Percentiles rank a stretch among this genome's conserved stretches.
Conservation (phyloP, 1,140 invertebrate species). For the Neodiprion virginianus region DNA sequence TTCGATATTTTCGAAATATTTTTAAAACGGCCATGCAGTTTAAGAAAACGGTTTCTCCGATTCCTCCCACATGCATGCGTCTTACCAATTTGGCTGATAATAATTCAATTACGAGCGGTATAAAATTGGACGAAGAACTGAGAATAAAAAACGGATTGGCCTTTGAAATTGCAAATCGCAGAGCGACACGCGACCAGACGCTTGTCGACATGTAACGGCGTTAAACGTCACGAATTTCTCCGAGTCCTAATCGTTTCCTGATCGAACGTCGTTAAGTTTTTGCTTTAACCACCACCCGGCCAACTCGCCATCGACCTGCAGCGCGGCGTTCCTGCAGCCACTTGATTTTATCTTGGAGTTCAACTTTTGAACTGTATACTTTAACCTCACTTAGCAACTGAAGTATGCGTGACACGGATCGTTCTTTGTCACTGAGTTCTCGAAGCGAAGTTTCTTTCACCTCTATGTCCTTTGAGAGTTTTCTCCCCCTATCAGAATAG, state of each 20-base stretch:
- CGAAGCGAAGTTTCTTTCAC: too few relatives aligned
- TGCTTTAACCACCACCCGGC: not conserved
- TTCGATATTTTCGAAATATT: too few relatives aligned
- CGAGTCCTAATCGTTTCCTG: not conserved
- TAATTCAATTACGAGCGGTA: too few relatives aligned
- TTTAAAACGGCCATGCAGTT: too few relatives aligned
- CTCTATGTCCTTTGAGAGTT: too few relatives aligned
- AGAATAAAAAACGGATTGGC: not conserved
- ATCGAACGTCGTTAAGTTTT: constrained; percentile 3
- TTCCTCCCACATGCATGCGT: too few relatives aligned
- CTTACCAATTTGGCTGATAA: too few relatives aligned
- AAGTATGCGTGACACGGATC: too few relatives aligned
- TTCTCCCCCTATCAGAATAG: too few relatives aligned
- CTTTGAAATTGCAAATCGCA: not conserved
- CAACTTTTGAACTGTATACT: not conserved
- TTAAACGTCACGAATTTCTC: not conserved
- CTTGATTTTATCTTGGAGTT: not conserved
- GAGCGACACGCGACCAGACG: not conserved
- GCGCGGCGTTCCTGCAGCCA: not conserved
- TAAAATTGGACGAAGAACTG: too few relatives aligned
- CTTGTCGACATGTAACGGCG: not conserved
- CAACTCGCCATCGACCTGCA: not conserved
- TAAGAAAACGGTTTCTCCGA: too few relatives aligned
- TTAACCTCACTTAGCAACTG: not conserved
- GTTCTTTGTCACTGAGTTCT: too few relatives aligned